Evolutionary conservation across 2,113 vertebrate species (phyloP), one percentile per base, ranked within the genome.

Genomic region (Dunckerocampus dactyliophorus): DNA sequence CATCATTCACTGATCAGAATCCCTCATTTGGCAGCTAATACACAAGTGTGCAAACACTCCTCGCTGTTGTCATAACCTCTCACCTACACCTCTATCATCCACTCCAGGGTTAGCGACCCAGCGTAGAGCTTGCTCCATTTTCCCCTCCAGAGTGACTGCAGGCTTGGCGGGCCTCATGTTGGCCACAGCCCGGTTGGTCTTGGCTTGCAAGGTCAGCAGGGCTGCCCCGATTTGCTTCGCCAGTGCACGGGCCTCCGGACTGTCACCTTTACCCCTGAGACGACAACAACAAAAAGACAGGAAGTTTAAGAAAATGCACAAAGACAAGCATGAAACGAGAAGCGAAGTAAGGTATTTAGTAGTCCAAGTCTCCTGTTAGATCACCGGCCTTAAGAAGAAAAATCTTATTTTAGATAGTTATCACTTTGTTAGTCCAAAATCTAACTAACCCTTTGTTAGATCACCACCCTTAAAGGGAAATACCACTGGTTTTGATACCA

Each of bases 41-140:
- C 13, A 43, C 13, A 14, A 43, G 39, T 14, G 4, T 48, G 47
- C 17, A 49, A 22, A 24, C 14, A 14, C 21, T 13, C 21, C 49
- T 12, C 12, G 22, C 13, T 21, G 11, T 52, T 24, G 24, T 15
- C 48, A 63, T 47, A 39, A 39, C 6, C 10, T 37, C 94, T 90
- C 85, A 99, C 97, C 97, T 10, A 99, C 92, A 74, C 97, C 97
- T 47, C 93, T 91, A 82, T 98, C 97, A 28, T 98, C 95, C 71
- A 95, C 88, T 0, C 92, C 95, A 7, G 96, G 96, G 62, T 95
- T 98, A 82, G 94, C 95, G 65, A 94, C 95, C 97, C 97, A 99
- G 67, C 95, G 92, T 8, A 96, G 93, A 10, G 96, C 97, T 84
- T 98, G 97, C 64, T 99, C 97, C 75, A 99, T 97, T 86, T 99